A percentile compares a stretch with the other conserved stretches of the same genome.
Conservation (phyloP, 2,797 vertebrate genomes). For the Artibeus lituratus region DNA sequence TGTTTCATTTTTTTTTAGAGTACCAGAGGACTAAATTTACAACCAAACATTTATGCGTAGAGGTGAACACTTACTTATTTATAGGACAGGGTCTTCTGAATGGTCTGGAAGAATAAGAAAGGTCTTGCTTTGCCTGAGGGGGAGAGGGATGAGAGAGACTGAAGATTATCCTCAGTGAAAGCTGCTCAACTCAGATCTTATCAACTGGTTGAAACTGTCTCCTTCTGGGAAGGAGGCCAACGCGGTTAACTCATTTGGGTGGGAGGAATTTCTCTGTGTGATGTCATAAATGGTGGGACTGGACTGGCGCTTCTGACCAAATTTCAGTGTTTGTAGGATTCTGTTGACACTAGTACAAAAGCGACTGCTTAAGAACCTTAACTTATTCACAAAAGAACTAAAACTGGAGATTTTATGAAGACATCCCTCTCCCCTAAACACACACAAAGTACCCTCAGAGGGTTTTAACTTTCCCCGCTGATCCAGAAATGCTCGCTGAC, state of each 20-base stretch:
- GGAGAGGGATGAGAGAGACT: neutral
- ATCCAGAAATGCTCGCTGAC: neutral
- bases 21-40: neutral
- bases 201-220: slow-evolving; percentile 9
- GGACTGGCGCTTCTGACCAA: neutral
- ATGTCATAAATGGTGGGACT: neutral
- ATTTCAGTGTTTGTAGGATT: neutral
- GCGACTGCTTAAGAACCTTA: neutral
- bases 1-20: neutral
- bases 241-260: neutral
- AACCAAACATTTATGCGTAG: neutral
- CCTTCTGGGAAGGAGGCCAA: slow-evolving; percentile 12
- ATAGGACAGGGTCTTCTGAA: neutral
- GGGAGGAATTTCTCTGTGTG: slow-evolving; percentile 1
- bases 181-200: slow-evolving; percentile 36
- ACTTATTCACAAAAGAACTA: neutral
- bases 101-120: neutral
- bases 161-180: neutral
- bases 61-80: neutral
- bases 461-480: neutral
- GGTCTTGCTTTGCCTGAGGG: neutral
- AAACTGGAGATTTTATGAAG: neutral
- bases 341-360: neutral
- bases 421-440: neutral
- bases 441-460: neutral